These are phyloP conservation scores for Menura novaehollandiae DNA, from an alignment of 2,113 vertebrate species.

Conservation along the genomic window DNA sequence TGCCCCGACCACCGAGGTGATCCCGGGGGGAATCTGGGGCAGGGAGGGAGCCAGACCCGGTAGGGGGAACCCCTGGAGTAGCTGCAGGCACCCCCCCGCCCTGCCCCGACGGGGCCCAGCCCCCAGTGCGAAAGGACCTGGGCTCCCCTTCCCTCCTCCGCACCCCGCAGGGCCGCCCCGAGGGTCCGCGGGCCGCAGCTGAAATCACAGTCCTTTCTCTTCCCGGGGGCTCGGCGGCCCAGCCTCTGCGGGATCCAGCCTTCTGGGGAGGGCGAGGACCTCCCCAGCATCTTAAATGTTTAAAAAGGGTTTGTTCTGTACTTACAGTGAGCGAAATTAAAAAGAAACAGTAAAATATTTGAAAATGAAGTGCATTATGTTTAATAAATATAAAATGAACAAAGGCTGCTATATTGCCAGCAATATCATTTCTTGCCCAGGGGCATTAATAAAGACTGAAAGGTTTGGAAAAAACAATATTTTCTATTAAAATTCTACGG, in stretches of 20 bases:
- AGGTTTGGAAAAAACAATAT: constrained; percentile 80
- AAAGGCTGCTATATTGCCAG: constrained; percentile 80
- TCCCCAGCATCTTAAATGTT: constrained; percentile 74
- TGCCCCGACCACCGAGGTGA: neutral
- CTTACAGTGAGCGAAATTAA: constrained; percentile 83
- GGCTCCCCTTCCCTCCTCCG: neutral
- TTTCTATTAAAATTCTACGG: constrained; percentile 84
- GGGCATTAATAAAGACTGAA: constrained; percentile 86
- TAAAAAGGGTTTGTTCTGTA: constrained; percentile 80
- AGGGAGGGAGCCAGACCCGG: neutral
- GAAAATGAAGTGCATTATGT: constrained; percentile 85
- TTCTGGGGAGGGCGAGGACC: constrained; percentile 11
- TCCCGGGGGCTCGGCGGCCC: constrained; percentile 59
- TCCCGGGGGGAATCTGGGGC: neutral
- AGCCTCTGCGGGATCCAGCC: constrained; percentile 29
- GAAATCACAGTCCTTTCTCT: constrained; percentile 67
- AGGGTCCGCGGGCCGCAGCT: constrained; percentile 49
- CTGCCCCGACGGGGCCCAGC: neutral
- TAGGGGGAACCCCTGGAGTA: neutral
- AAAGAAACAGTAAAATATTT: constrained; percentile 86
- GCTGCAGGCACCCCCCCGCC: neutral
- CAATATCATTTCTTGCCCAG: constrained; percentile 78
- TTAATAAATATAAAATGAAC: constrained; percentile 89
- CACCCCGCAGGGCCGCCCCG: neutral
- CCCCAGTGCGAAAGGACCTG: neutral